Base-by-base conservation (phyloP, 2,888 invertebrate species). In the Phytoseiulus persimilis region DNA sequence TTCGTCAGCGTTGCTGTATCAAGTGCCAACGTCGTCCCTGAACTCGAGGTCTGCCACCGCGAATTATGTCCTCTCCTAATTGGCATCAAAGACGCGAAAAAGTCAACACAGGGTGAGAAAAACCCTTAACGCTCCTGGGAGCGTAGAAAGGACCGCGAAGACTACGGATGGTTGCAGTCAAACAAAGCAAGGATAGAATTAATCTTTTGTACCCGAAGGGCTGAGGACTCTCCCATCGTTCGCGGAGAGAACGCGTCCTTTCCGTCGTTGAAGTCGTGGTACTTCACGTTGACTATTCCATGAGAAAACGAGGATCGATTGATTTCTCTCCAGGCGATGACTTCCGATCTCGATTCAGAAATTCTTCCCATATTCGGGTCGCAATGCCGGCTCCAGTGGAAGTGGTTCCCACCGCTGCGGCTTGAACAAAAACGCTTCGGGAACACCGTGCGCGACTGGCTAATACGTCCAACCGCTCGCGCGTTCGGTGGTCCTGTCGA, bases 21-120 rank as follows among this genome's bases (percentile, higher is more conserved):
- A 28, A 65, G 28, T 65, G 65, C 18, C 65, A 6, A 28, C 14
- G 65, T 28, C 18, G 65, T 65, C 65, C 65, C 65, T 65, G 65
- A 65, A 65, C 65, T 65, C 65, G 65, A 65, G 65, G 65, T 65
- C 65, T 65, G 65, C 23, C 65, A 65, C 65, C 65, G 65, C 65
- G 65, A 65, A 65, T 65, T 65, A 65, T 65, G 65, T 65, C 65
- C 65, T 65, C 65, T 65, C 65, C 65, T 65, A 65, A 65, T 65
- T 65, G 65, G 65, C 65, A 65, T 65, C 65, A 65, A 65, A 65
- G 65, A 23, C 65, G 18, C 65, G 65, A 65, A 65, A 65, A 28
- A 65, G 65, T 65, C 65, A 65, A 65, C 65, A 65, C 23, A 65
- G 65, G 28, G 28, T 65, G 65, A 65, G 65, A 65, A 28, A 28